phyloP scores from a whole-genome alignment of 2,888 invertebrate species.

The Dioctria linearis region DNA sequence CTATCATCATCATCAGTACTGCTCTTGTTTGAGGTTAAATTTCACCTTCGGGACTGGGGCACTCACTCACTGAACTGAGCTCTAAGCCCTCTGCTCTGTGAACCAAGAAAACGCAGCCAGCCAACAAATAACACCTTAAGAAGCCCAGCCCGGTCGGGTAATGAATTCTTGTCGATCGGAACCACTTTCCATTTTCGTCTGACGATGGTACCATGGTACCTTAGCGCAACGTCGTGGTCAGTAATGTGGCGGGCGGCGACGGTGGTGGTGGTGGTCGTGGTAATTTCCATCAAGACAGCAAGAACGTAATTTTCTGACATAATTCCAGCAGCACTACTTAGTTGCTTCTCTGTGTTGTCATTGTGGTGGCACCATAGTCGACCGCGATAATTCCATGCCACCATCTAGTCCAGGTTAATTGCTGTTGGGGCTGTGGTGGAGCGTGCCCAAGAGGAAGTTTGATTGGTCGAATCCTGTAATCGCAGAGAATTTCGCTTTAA shows the following conservation, averaged over 20 bases:
- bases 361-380: too few relatives aligned
- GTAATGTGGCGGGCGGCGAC: background rate
- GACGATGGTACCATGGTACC: constrained; percentile 33
- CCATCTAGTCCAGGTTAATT: background rate
- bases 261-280: background rate
- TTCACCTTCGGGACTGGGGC: too few relatives aligned
- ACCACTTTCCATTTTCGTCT: constrained; percentile 33
- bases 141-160: background rate
- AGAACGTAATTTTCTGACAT: constrained; percentile 6
- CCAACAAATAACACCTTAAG: too few relatives aligned
- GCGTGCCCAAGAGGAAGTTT: constrained; percentile 9
- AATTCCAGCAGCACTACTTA: constrained; percentile 3
- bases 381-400: too few relatives aligned
- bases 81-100: too few relatives aligned
- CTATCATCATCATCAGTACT: too few relatives aligned
- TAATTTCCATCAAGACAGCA: background rate
- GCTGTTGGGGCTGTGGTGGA: background rate
- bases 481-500: constrained; percentile 1
- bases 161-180: background rate
- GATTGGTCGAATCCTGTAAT: background rate
- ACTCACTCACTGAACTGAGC: too few relatives aligned
- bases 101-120: too few relatives aligned
- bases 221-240: constrained; percentile 18
- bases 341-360: background rate
- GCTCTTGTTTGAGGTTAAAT: too few relatives aligned